phyloP scores from a whole-genome alignment of 2,888 invertebrate species.

The Spialia ferax region DNA sequence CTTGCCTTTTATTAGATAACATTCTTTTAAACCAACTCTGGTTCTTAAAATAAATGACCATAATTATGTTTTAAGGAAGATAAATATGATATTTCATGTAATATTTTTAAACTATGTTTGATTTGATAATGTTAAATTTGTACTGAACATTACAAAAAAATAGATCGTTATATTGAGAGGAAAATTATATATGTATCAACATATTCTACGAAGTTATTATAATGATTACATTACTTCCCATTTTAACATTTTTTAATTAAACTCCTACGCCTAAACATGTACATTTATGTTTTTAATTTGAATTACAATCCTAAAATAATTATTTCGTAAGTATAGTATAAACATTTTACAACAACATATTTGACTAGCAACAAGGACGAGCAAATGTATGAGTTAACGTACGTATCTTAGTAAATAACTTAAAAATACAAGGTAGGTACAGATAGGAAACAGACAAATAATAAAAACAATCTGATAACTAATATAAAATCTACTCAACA shows the following conservation, averaged over 20 bases:
- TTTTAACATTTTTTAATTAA: constrained; percentile 64
- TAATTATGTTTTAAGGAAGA: not conserved
- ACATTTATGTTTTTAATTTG: constrained; percentile 56
- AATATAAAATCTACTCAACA: constrained; percentile 39
- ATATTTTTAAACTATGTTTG: not conserved
- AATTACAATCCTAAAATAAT: constrained; percentile 68
- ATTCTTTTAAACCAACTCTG: not conserved
- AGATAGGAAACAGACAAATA: constrained; percentile 46
- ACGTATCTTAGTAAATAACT: constrained; percentile 21
- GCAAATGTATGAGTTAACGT: constrained; percentile 38
- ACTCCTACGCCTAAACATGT: constrained; percentile 65
- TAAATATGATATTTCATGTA: not conserved
- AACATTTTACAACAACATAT: constrained; percentile 80
- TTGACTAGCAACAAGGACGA: constrained; percentile 71
- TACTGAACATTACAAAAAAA: constrained; percentile 23
- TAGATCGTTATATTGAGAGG: constrained; percentile 25
- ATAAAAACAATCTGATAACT: constrained; percentile 24
- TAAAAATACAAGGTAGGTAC: constrained; percentile 44
- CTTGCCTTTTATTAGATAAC: not conserved
- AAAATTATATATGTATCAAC: not conserved
- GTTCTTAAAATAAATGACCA: not conserved
- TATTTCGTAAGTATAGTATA: constrained; percentile 73
- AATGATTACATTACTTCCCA: constrained; percentile 75
- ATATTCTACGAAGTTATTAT: constrained; percentile 3
- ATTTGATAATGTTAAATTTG: constrained; percentile 11